Conservation (phyloP, 2,888 invertebrate genomes). For the Chaetoderma sp. region DNA sequence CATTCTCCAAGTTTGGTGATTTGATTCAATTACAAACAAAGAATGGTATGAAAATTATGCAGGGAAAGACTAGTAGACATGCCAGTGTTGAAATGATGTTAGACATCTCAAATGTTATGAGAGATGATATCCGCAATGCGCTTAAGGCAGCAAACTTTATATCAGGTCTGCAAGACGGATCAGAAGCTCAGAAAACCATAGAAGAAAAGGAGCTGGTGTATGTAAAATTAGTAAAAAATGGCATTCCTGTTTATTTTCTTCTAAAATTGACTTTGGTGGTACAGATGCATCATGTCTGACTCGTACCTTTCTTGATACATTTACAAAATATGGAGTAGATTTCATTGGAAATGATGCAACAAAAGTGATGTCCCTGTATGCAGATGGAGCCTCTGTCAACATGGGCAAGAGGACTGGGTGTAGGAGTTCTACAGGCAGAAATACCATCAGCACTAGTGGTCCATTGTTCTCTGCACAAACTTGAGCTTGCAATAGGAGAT, state of each 20-base stretch:
- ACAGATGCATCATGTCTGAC: not conserved
- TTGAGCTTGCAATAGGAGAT: not conserved
- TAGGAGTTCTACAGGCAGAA: not conserved
- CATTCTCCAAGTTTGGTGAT: no score
- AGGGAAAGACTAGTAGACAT: no score
- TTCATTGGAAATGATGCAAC: not conserved
- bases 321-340: not conserved
- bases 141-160: not conserved
- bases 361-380: not conserved
- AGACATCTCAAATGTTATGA: not conserved
- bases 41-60: no score
- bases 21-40: no score
- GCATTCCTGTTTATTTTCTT: not conserved
- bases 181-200: not conserved
- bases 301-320: not conserved
- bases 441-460: not conserved
- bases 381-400: not conserved
- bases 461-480: not conserved
- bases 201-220: conserved; percentile 1
- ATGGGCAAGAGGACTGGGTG: not conserved
- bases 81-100: no score
- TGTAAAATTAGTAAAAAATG: not conserved
- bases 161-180: not conserved
- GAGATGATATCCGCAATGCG: not conserved
- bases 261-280: not conserved